phyloP scores from a whole-genome alignment of 2,797 vertebrate species.

The Oreonectes daqikongensis region DNA sequence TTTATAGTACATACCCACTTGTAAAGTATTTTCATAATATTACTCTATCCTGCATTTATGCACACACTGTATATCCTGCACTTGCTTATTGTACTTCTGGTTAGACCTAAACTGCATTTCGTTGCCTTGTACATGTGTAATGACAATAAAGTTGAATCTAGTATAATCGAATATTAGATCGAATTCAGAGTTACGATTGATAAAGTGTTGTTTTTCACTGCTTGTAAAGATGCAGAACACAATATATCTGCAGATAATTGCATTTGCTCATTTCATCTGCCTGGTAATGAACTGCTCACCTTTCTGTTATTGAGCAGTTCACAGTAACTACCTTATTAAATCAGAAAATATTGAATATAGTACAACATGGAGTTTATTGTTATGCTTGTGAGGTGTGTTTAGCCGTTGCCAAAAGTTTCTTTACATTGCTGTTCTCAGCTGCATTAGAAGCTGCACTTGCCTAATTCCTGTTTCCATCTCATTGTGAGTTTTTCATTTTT shows the following conservation, averaged over 20 bases:
- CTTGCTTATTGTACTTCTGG: too few species aligned
- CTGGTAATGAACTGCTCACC: constrained; percentile 22
- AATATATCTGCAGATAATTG: not conserved
- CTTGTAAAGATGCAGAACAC: not conserved
- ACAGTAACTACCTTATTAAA: not conserved
- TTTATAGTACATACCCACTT: too few species aligned
- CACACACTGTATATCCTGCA: too few species aligned
- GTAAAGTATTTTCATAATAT: too few species aligned
- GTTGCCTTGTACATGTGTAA: too few species aligned
- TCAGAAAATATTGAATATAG: not conserved
- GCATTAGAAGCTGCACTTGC: constrained; percentile 1
- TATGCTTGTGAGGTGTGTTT: constrained; percentile 2
- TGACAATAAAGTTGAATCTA: too few species aligned
- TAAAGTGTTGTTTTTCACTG: not conserved
- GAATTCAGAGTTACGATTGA: too few species aligned
- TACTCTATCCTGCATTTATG: too few species aligned
- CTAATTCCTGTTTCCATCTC: constrained; percentile 2
- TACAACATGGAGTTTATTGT: not conserved
- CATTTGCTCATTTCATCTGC: not conserved
- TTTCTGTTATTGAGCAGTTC: constrained; percentile 9
- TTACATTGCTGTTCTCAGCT: constrained; percentile 37
- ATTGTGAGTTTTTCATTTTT: constrained; percentile 23
- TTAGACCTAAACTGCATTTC: too few species aligned
- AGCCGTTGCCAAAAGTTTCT: constrained; percentile 50
- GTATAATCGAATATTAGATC: too few species aligned